These are phyloP conservation scores for Lepidonotus clava DNA, from an alignment of 2,888 invertebrate genomes.

Conservation along the genomic window DNA sequence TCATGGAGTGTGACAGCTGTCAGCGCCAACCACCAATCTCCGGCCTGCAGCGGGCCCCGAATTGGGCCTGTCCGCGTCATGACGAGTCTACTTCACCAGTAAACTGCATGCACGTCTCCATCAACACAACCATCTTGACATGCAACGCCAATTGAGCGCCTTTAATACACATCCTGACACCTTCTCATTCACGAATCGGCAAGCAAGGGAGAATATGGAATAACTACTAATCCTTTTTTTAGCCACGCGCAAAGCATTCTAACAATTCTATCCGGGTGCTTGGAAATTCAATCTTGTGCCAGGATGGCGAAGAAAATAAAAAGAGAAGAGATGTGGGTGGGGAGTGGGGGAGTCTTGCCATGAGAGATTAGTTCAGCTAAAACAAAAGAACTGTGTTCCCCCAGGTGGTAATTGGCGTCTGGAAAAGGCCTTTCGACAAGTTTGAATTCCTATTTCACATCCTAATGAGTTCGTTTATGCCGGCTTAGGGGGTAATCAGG, in stretches of 20 bases:
- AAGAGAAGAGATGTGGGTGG: no score
- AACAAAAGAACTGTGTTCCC: constrained; percentile 24
- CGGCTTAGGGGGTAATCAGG: constrained; percentile 8
- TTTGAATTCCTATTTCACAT: constrained; percentile 28
- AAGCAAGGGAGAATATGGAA: background rate
- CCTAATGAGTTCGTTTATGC: constrained; percentile 15
- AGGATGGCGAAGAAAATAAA: no score
- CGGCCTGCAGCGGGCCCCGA: background rate
- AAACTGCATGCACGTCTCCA: no score
- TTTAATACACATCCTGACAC: background rate
- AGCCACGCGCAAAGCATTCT: background rate
- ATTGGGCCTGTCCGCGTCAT: background rate
- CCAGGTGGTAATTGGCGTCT: background rate
- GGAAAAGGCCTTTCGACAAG: constrained; percentile 35
- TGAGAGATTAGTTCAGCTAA: constrained; percentile 10
- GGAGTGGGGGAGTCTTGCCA: background rate
- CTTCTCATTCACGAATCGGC: no score
- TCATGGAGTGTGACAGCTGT: constrained; percentile 24
- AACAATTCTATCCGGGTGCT: background rate
- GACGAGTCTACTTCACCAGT: no score
- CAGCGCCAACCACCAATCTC: background rate
- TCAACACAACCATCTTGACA: background rate
- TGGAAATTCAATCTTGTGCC: background rate
- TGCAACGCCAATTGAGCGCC: background rate
- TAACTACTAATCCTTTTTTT: background rate